Percentiles rank a stretch among this genome's conserved stretches.
phyloP scores from a whole-genome alignment of 2,888 invertebrate genomes.

The Phaedon cochleariae region DNA sequence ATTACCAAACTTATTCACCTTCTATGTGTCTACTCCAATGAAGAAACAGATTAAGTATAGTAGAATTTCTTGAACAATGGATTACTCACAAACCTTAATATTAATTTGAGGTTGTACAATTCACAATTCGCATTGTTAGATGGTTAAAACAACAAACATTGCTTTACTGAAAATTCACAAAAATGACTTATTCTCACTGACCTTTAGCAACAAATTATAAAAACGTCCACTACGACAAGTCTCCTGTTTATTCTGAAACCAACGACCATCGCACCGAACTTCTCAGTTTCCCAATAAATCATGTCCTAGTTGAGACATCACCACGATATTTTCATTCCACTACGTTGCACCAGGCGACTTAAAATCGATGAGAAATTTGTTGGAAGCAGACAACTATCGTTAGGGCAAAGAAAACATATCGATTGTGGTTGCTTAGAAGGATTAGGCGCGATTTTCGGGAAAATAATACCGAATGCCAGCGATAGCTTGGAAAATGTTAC shows the following conservation, averaged over 20 bases:
- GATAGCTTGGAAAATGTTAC: slow-evolving; percentile 23
- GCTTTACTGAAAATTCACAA: too few relatives aligned
- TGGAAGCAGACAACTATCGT: background rate
- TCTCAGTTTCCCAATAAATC: slow-evolving; percentile 30
- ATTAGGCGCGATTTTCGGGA: background rate
- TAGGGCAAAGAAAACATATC: background rate
- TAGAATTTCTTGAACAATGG: too few relatives aligned
- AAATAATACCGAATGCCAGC: slow-evolving; percentile 12
- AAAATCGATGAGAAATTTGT: slow-evolving; percentile 15
- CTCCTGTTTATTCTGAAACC: slow-evolving; percentile 43
- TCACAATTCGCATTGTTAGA: too few relatives aligned
- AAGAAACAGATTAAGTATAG: too few relatives aligned
- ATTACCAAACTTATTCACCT: too few relatives aligned
- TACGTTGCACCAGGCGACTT: background rate
- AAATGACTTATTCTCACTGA: background rate
- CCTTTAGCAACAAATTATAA: slow-evolving; percentile 38
- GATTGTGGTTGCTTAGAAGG: background rate
- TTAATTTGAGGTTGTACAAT: too few relatives aligned
- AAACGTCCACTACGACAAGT: slow-evolving; percentile 43
- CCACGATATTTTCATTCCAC: slow-evolving; percentile 23
- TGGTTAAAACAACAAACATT: too few relatives aligned
- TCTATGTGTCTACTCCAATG: too few relatives aligned
- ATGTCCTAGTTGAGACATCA: slow-evolving; percentile 28
- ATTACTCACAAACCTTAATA: too few relatives aligned
- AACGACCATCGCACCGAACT: slow-evolving; percentile 43